These are phyloP conservation scores for Neoarius graeffei DNA, from an alignment of 2,113 vertebrate species.

Conservation along the genomic window DNA sequence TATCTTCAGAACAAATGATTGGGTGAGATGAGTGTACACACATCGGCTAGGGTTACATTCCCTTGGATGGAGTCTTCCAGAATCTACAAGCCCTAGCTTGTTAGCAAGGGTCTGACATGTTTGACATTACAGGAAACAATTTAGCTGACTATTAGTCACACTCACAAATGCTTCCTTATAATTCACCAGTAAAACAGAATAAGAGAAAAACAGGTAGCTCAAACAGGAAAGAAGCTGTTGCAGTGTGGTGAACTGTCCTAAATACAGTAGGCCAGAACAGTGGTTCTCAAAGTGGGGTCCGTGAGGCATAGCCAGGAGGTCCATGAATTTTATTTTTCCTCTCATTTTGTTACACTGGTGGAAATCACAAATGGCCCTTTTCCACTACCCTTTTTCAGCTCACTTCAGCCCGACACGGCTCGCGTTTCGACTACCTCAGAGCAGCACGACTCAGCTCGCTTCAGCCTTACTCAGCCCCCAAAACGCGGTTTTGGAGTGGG, in stretches of 20 bases:
- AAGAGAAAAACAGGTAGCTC: background rate
- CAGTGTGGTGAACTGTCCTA: background rate
- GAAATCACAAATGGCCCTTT: too few species aligned
- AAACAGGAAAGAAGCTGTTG: background rate
- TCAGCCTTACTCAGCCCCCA: too few species aligned
- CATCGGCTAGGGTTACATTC: constrained; percentile 45
- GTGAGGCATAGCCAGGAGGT: too few species aligned
- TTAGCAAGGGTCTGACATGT: constrained; percentile 47
- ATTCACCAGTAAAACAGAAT: constrained; percentile 35
- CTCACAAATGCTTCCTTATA: constrained; percentile 51
- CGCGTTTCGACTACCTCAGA: too few species aligned
- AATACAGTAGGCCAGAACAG: background rate
- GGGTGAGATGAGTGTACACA: constrained; percentile 38
- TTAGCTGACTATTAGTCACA: constrained; percentile 60
- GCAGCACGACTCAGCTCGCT: too few species aligned
- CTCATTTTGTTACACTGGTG: too few species aligned
- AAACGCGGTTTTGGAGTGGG: too few species aligned
- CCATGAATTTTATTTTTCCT: too few species aligned
- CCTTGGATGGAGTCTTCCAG: constrained; percentile 43
- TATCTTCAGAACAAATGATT: constrained; percentile 40
- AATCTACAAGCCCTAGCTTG: constrained; percentile 63
- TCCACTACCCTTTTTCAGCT: too few species aligned
- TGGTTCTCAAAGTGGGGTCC: too few species aligned
- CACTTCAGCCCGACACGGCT: too few species aligned
- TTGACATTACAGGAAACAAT: constrained; percentile 61